Evolutionary conservation across 2,113 vertebrate genomes (phyloP), one percentile per base, ranked within the genome.

Genomic region (Scytalopus superciliaris): DNA sequence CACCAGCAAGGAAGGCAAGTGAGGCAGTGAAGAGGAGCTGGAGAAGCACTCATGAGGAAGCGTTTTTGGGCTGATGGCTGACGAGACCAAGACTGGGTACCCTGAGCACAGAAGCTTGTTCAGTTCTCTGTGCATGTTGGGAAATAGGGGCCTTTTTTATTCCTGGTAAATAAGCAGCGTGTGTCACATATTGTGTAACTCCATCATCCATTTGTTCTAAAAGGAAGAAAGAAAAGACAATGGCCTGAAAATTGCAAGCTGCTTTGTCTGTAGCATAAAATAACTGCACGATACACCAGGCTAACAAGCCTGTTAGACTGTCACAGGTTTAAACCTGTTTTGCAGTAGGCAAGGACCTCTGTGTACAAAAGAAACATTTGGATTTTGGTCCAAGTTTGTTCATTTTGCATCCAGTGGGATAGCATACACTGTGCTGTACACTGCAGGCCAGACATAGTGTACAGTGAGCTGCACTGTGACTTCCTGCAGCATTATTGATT

Each of bases 151-250:
- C 35, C 68, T 86, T 93, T 93, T 93, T 88, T 91, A 59, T 86
- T 93, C 55, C 87, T 80, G 64, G 68, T 90, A 92, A 95, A 77
- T 77, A 90, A 59, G 90, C 75, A 94, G 57, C 0, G 6, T 96
- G 80, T 92, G 81, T 93, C 70, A 84, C 57, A 64, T 64, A 85
- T 91, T 94, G 81, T 89, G 76, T 84, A 91, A 96, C 37, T 84
- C 69, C 63, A 69, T 76, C 70, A 91, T 60, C 59, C 67, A 50
- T 96, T 96, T 94, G 50, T 91, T 94, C 33, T 63, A 67, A 74
- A 87, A 60, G 50, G 9, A 59, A 72, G 59, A 75, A 72, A 55
- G 83, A 72, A 78, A 72, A 81, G 14, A 75, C 72, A 90, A 80
- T 90, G 88, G 45, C 11, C 42, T 90, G 70, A 95, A 95, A 83